Evolutionary conservation across 2,113 vertebrate genomes (phyloP).

Genomic region (Circaetus cinerascens): DNA sequence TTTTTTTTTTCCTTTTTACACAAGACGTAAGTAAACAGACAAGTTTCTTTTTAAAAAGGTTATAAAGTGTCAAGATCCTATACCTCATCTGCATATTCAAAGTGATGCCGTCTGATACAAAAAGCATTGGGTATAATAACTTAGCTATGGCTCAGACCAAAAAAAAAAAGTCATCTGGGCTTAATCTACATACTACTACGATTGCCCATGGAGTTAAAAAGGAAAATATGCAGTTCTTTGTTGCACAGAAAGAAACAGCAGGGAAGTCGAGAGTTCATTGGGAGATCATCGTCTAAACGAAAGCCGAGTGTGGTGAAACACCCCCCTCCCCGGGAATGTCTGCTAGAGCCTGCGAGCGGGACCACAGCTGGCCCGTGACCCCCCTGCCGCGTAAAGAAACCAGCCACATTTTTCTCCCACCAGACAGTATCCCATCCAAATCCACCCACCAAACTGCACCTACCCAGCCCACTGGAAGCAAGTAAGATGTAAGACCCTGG

Average conservation of each 20-base stretch:
- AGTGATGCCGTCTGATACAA: conserved; percentile 56
- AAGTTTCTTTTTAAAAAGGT: conserved; percentile 56
- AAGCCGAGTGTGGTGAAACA: not conserved
- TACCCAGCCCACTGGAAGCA: not conserved
- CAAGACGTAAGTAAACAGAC: conserved; percentile 59
- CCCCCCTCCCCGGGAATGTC: not conserved
- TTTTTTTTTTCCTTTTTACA: conserved; percentile 46
- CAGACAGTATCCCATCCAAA: not conserved
- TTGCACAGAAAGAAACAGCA: conserved; percentile 52
- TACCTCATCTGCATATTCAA: conserved; percentile 63
- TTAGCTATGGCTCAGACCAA: conserved; percentile 64
- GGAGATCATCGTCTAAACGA: not conserved
- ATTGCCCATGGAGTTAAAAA: conserved; percentile 12
- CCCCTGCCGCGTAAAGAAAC: not conserved
- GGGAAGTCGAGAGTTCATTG: conserved; percentile 33
- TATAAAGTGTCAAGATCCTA: conserved; percentile 70
- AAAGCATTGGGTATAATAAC: conserved; percentile 62
- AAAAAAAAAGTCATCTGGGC: conserved; percentile 19
- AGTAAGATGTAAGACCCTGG: not conserved
- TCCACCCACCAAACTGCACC: not conserved
- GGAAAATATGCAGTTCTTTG: conserved; percentile 48
- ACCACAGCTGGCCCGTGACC: not conserved
- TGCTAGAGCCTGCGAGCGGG: not conserved
- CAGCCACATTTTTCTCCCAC: not conserved
- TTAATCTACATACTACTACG: conserved; percentile 14